Evolutionary conservation across 2,888 invertebrate species (phyloP).

Genomic region (Linnaemya tessellans): DNA sequence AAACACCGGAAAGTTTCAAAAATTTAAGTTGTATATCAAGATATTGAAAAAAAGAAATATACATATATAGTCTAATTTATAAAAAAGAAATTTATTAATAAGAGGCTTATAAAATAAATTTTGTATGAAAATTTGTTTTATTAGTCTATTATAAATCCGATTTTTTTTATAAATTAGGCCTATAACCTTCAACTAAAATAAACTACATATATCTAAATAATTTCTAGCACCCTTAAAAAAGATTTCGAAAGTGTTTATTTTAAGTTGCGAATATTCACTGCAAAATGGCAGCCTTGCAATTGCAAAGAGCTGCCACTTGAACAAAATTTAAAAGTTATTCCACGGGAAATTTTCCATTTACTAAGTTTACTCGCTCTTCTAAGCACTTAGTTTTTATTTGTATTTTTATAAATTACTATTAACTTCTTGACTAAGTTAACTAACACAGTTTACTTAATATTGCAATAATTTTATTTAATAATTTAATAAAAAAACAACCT

Average conservation of each 20-base stretch:
- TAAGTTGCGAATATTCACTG: neutral
- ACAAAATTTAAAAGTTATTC: neutral
- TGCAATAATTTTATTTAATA: constrained; percentile 69
- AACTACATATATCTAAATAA: neutral
- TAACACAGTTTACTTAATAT: constrained; percentile 69
- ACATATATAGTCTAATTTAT: no score
- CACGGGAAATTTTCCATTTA: neutral
- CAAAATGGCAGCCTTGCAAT: neutral
- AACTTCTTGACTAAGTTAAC: constrained; percentile 55
- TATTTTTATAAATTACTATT: constrained; percentile 22
- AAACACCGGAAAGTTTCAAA: neutral
- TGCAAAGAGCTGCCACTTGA: neutral
- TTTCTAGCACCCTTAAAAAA: neutral
- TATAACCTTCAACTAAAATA: no score
- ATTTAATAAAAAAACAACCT: constrained; percentile 11
- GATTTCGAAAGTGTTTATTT: no score
- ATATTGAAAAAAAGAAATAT: neutral
- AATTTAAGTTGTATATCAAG: neutral
- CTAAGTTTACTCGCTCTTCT: neutral
- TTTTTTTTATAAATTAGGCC: neutral
- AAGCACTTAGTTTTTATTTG: constrained; percentile 20
- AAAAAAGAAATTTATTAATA: no score
- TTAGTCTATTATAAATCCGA: no score
- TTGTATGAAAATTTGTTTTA: no score
- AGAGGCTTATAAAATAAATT: no score